Evolutionary conservation across 2,797 vertebrate species (phyloP), one percentile per base, ranked within the genome.

Genomic region (Lepidocolaptes lacrymiger): DNA sequence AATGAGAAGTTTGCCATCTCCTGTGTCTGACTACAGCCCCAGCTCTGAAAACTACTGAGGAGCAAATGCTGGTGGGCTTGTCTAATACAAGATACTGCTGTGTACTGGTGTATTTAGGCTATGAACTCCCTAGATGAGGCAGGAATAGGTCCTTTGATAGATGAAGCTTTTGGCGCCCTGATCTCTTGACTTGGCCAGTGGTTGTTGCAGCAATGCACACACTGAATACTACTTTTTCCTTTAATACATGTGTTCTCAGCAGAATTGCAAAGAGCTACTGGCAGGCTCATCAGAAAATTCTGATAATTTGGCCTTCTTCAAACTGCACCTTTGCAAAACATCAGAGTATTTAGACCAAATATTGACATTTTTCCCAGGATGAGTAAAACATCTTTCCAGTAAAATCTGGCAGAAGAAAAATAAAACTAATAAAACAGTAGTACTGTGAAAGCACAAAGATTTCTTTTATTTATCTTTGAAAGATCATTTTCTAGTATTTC

Each of bases 341-440:
- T 27, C 26, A 58, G 62, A 87, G 43, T 69, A 75, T 89, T 91
- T 66, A 73, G 91, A 88, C 51, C 90, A 97, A 97, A 95, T 73
- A 85, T 67, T 85, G 86, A 92, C n/a, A 84, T 89, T 95, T 93
- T 96, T 96, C 92, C 91, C 93, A 89, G 94, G 89, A 96, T 89
- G 91, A 94, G 93, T 76, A 95, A 94, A 96, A 84, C 36, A 91
- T 95, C 92, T 89, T 97, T 97, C 91, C 76, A 94, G 88, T 77
- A 94, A 80, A 97, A 96, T 86, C 74, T 91, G 90, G 89, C 81
- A 95, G 77, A 91, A 91, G 34, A 46, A 92, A 96, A 96, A 90
- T 73, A 89, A 87, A 75, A 30, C 10, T 49, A 93, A 74, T 51
- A 93, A 59, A 96, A 85, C 74, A 89, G 73, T 85, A 94, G 75